phyloP scores from a whole-genome alignment of 2,797 vertebrate species.

The Chiloscyllium punctatum region DNA sequence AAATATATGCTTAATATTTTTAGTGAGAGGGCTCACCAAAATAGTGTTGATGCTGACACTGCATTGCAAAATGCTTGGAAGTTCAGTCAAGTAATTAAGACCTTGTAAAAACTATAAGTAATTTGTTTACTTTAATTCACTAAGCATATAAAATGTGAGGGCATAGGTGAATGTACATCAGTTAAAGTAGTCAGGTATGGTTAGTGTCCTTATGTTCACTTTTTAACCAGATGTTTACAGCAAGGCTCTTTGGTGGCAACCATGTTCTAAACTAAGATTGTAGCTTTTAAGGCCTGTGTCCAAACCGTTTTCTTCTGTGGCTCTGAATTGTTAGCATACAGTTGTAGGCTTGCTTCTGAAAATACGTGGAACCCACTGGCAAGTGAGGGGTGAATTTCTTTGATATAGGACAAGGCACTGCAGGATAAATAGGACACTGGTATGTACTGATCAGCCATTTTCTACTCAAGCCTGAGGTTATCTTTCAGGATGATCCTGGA shows the following conservation, averaged over 20 bases:
- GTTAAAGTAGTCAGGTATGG: not conserved
- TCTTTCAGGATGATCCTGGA: not conserved
- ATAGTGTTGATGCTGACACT: not conserved
- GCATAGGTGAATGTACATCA: not conserved
- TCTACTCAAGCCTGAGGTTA: not conserved
- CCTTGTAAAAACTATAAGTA: not conserved
- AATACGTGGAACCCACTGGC: not conserved
- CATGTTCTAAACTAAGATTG: not conserved
- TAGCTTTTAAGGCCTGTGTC: not conserved
- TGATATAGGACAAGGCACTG: not conserved
- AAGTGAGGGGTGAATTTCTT: not conserved
- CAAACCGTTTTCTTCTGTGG: not conserved
- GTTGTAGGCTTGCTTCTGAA: not conserved
- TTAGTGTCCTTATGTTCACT: not conserved
- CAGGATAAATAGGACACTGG: not conserved
- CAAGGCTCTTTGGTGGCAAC: not conserved
- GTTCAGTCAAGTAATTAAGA: not conserved
- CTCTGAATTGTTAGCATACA: not conserved
- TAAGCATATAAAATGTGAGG: not conserved
- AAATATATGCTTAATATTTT: not conserved
- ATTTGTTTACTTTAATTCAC: not conserved
- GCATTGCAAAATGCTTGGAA: not conserved
- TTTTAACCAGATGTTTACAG: not conserved
- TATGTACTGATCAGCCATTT: not conserved
- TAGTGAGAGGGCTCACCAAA: not conserved